Evolutionary conservation across 2,888 invertebrate species (phyloP).

Genomic region (Phengaris alcon): DNA sequence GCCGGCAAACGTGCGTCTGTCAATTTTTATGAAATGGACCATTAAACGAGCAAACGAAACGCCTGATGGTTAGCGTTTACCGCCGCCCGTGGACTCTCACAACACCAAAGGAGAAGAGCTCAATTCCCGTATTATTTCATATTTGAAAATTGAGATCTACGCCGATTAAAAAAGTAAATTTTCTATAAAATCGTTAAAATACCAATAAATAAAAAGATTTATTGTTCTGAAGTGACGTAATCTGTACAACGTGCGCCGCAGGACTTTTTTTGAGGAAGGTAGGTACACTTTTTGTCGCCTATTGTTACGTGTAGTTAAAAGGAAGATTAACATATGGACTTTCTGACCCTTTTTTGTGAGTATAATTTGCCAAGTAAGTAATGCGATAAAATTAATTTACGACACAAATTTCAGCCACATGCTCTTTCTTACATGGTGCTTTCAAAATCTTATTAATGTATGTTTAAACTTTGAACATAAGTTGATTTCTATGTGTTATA

Average conservation of each 20-base stretch:
- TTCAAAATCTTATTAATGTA: neutral
- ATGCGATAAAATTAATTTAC: constrained; percentile 44
- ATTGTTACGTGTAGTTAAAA: constrained; percentile 1
- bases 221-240: neutral
- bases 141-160: no score
- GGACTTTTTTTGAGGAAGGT: constrained; percentile 43
- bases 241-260: constrained; percentile 35
- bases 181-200: neutral
- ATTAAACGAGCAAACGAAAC: no score
- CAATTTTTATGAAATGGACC: no score
- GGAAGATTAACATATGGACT: constrained; percentile 27
- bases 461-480: no score
- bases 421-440: neutral
- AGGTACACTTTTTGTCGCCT: constrained; percentile 42
- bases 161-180: neutral
- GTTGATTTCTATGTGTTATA: no score
- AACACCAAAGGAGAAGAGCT: no score
- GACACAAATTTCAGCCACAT: constrained; percentile 8
- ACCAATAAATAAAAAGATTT: neutral
- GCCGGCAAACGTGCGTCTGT: no score
- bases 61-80: no score
- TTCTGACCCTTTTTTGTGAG: neutral
- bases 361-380: constrained; percentile 46
- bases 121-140: no score
- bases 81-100: no score